Conservation (phyloP, 2,113 vertebrate species). For the Fregata magnificens region DNA sequence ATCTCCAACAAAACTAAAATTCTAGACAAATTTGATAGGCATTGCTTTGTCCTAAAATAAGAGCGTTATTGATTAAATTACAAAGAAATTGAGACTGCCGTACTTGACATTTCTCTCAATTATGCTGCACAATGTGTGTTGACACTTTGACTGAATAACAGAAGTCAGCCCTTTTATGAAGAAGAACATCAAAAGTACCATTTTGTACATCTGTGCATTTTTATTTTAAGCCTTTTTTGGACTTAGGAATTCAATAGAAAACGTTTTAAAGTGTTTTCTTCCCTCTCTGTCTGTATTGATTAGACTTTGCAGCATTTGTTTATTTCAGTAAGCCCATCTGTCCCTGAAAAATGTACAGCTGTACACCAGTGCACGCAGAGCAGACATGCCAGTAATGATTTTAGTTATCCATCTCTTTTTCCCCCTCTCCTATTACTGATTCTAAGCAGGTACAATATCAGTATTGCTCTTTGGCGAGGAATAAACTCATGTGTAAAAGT, state of each 20-base stretch:
- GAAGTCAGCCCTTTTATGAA: constrained; percentile 42
- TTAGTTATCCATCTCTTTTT: constrained; percentile 17
- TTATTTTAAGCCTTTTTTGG: constrained; percentile 50
- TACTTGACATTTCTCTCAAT: constrained; percentile 56
- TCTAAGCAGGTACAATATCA: constrained; percentile 63
- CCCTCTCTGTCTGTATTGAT: constrained; percentile 22
- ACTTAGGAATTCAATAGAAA: constrained; percentile 36
- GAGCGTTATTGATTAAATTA: constrained; percentile 37
- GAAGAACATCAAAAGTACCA: constrained; percentile 35
- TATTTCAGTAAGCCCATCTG: constrained; percentile 57
- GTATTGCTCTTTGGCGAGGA: constrained; percentile 30
- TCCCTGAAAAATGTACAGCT: constrained; percentile 49
- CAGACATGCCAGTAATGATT: constrained; percentile 46
- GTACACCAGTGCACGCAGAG: constrained; percentile 19
- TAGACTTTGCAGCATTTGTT: constrained; percentile 59
- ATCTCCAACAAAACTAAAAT: constrained; percentile 13
- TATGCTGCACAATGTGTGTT: constrained; percentile 24
- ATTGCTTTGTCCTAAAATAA: constrained; percentile 30
- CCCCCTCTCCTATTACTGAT: constrained; percentile 26
- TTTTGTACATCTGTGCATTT: constrained; percentile 46
- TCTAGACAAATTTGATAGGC: neutral
- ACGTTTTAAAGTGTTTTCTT: constrained; percentile 41
- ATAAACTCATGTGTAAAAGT: constrained; percentile 16
- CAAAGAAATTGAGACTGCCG: constrained; percentile 6
- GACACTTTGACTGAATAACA: constrained; percentile 33